Percentiles rank a stretch among this genome's conserved stretches.
phyloP scores from a whole-genome alignment of 2,797 vertebrate genomes.

The Zonotrichia albicollis region DNA sequence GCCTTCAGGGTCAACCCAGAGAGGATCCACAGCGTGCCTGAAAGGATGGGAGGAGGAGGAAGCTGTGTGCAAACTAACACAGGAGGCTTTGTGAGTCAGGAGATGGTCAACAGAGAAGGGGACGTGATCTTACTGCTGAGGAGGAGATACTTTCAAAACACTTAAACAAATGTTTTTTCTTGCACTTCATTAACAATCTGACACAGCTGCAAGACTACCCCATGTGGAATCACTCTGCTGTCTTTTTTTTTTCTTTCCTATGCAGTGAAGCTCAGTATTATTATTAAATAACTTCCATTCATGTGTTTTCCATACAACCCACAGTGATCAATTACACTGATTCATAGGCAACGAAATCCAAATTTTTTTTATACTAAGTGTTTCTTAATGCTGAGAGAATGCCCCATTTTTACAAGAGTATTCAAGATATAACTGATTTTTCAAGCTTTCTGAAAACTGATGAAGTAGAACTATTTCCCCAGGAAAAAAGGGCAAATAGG shows the following conservation, averaged over 20 bases:
- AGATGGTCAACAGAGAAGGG: not conserved
- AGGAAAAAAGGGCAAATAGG: not conserved
- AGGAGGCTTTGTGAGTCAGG: conserved; percentile 9
- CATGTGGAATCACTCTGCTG: conserved; percentile 46
- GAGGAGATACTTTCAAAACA: conserved; percentile 30
- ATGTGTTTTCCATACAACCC: conserved; percentile 24
- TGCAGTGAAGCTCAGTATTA: not conserved
- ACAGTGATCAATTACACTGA: conserved; percentile 25
- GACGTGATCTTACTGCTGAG: conserved; percentile 27
- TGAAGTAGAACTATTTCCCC: not conserved
- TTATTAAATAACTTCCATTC: conserved; percentile 48
- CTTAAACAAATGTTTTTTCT: conserved; percentile 60
- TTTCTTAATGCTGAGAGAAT: not conserved
- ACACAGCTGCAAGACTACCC: conserved; percentile 36
- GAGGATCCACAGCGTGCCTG: not conserved
- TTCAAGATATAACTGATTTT: not conserved
- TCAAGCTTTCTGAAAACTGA: not conserved
- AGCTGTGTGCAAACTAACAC: not conserved
- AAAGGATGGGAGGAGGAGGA: not conserved
- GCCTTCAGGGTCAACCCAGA: not conserved
- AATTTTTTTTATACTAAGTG: not conserved
- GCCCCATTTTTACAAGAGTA: not conserved
- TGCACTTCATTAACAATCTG: conserved; percentile 64
- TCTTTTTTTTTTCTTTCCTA: not conserved
- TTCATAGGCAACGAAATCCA: not conserved